Conservation (phyloP, 2,797 vertebrate species). For the Coluber constrictor region DNA sequence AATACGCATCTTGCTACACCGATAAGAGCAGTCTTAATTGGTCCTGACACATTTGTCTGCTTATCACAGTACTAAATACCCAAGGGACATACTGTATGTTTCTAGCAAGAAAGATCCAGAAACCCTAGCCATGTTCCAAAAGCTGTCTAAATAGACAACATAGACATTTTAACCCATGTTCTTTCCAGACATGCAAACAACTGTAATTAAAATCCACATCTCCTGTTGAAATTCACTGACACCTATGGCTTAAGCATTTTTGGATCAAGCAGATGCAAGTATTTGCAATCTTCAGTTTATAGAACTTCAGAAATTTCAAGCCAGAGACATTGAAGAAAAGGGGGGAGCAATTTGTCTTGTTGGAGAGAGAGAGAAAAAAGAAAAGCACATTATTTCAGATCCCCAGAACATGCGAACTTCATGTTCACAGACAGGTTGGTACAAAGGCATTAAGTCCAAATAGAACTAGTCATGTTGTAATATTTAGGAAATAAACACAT, state of each 20-base stretch:
- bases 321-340: slow-evolving; percentile 16
- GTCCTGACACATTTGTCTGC: not conserved
- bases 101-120: not conserved
- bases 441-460: not conserved
- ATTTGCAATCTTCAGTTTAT: slow-evolving; percentile 35
- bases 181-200: not conserved
- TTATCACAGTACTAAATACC: slow-evolving; percentile 4
- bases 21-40: not conserved
- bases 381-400: not conserved
- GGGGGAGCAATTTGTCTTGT: not conserved
- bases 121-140: not conserved
- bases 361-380: not conserved
- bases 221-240: not conserved
- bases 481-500: accelerated
- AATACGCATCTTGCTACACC: not conserved
- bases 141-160: slow-evolving; percentile 31
- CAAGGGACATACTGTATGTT: not conserved
- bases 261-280: not conserved
- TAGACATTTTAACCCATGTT: not conserved
- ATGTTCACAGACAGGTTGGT: not conserved
- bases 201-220: not conserved
- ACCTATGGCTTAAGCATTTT: slow-evolving; percentile 21
- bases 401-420: not conserved
- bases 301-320: slow-evolving; percentile 16
- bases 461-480: not conserved